phyloP scores from a whole-genome alignment of 2,113 vertebrate species.

The Pogona vitticeps region DNA sequence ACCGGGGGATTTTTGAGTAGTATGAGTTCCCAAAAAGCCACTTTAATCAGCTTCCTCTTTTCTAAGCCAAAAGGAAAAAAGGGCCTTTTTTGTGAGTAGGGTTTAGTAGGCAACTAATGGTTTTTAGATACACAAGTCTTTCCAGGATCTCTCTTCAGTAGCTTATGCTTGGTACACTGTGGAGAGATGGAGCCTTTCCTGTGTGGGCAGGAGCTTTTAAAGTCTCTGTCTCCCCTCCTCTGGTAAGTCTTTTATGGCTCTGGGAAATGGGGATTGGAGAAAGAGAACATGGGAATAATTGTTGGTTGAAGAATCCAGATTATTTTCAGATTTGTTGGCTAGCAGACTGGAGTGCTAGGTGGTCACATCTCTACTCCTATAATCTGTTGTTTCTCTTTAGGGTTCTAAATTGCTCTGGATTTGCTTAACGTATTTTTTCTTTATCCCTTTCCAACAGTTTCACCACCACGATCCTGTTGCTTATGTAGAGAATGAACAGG shows the following conservation, averaged over 20 bases:
- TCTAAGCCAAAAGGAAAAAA: not conserved
- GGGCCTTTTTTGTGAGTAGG: not conserved
- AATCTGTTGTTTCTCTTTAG: too few relatives aligned
- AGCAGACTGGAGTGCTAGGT: too few relatives aligned
- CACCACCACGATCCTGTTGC: not conserved
- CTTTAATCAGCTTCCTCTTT: not conserved
- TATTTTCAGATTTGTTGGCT: too few relatives aligned
- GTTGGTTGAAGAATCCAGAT: too few relatives aligned
- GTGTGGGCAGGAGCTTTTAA: not conserved
- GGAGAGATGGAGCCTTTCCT: too few relatives aligned
- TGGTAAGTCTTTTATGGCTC: not conserved
- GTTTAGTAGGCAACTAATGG: not conserved
- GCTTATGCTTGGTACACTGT: too few relatives aligned
- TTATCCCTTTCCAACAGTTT: not conserved
- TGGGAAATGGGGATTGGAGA: not conserved
- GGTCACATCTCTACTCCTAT: too few relatives aligned
- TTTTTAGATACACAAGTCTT: too few relatives aligned
- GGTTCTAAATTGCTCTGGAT: not conserved
- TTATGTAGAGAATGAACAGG: not conserved
- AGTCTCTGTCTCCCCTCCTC: not conserved
- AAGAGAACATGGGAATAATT: not conserved
- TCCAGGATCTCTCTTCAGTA: too few relatives aligned
- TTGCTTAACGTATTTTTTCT: not conserved
- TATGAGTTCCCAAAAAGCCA: not conserved
- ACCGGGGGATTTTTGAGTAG: not conserved